A percentile compares a stretch with the other conserved stretches of the same genome.
phyloP scores from a whole-genome alignment of 2,888 invertebrate species.

The Artemia sp. region DNA sequence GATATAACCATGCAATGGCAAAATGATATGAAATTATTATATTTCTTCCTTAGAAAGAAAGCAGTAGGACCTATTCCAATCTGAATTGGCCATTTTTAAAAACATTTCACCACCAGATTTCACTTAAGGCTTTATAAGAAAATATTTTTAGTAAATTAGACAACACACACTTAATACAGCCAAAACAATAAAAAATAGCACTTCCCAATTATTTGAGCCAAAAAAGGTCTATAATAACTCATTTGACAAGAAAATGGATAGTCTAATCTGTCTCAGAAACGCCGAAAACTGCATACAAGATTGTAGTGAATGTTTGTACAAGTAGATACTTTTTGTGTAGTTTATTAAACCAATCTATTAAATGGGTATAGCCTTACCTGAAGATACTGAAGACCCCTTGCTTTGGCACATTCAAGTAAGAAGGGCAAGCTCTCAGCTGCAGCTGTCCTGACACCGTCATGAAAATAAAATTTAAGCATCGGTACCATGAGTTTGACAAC shows the following conservation, averaged over 20 bases:
- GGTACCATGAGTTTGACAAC: slow-evolving; percentile 69
- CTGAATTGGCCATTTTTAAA: no score
- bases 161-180: no score
- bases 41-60: no score
- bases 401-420: slow-evolving; percentile 67
- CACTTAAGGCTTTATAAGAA: no score
- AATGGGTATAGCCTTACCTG: slow-evolving; percentile 17
- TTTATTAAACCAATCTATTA: neutral
- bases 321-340: neutral
- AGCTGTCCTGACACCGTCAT: slow-evolving; percentile 77
- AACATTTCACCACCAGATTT: no score
- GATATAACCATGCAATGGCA: no score
- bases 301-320: neutral
- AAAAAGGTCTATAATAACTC: neutral
- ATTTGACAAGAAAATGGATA: neutral
- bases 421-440: slow-evolving; percentile 80
- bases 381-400: slow-evolving; percentile 41
- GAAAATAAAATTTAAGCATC: slow-evolving; percentile 80
- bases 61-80: no score
- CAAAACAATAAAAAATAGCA: neutral
- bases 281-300: neutral
- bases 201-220: neutral
- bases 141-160: no score
- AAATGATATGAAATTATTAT: no score
- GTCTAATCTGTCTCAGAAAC: neutral